Evolutionary conservation across 30 jellyfish, hydroid and myxozoan genomes (phyloP), one percentile per base, ranked within the genome.

Genomic region (Mastigias papua): DNA sequence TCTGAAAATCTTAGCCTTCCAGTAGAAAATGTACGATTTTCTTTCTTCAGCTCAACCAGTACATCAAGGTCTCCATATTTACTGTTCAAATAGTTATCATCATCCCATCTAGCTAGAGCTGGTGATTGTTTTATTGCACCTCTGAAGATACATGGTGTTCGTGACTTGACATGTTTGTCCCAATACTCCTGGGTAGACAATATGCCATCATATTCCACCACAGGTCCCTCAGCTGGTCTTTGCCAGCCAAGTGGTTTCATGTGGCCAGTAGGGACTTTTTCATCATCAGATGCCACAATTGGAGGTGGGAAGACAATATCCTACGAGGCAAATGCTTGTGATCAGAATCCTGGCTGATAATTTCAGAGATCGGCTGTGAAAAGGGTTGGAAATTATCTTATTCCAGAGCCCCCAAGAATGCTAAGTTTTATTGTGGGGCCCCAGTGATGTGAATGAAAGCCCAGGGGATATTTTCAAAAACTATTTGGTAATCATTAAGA

Each of bases 31-130:
- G 96, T 80, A 28, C 98, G 80, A 46, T 92, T 89, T 60, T 92
- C 98, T 65, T 35, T 68, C 63, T 92, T 92, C 83, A 74, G 69
- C 73, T 92, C 98, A 58, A 92, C 98, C 64, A 92, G 66, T 9
- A 92, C 98, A 86, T 92, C 98, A 20, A 86, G 84, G 50, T 92
- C 97, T 17, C 98, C 98, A 86, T 92, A 92, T 34, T 54, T 86
- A 42, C 71, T 87, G 0, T 82, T 86, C 86, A 92, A 61, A 73
- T 92, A 92, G 20, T 21, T 19, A 30, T 92, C 92, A 61, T 92
- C 97, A 4, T 67, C 63, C 98, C 98, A 92, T 20, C 49, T 69
- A 10, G 72, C 34, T 11, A 92, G 50, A 0, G 98, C 98, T 46
- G 97, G 98, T 1, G 98, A 92, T n/a, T 70, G 34, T 21, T 71